Evolutionary conservation across 1,140 invertebrate species (phyloP).

Genomic region (Pogonomyrmex barbatus): DNA sequence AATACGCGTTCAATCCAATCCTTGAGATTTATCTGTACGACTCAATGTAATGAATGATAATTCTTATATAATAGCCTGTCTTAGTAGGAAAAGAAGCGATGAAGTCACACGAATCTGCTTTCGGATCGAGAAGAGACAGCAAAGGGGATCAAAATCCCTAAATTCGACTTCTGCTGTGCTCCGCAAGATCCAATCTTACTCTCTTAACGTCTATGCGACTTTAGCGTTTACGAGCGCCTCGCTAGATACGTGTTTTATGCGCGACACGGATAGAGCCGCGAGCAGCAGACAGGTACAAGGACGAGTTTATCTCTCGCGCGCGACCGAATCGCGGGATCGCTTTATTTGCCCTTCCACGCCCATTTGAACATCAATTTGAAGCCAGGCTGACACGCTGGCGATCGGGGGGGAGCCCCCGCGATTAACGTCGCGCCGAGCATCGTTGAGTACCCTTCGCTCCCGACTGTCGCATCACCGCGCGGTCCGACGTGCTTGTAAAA

Average conservation of each 20-base stretch:
- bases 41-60: neutral
- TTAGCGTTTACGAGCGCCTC: neutral
- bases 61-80: conserved; percentile 9
- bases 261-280: neutral
- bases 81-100: neutral
- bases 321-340: conserved; percentile 26
- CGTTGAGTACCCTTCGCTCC: neutral
- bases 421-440: neutral
- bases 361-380: conserved; percentile 60
- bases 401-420: neutral
- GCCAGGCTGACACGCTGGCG: neutral
- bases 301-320: conserved; percentile 38
- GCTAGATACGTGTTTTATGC: neutral
- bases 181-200: neutral
- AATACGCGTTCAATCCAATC: neutral
- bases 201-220: neutral
- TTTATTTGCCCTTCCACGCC: conserved; percentile 53
- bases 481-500: neutral
- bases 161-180: neutral
- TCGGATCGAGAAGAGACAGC: neutral
- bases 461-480: neutral
- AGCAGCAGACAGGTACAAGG: conserved; percentile 22
- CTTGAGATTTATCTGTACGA: neutral
- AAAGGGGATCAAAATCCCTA: neutral
- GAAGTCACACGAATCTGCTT: neutral